Evolutionary conservation across 2,888 invertebrate species (phyloP).

Genomic region (Xylota sylvarum): DNA sequence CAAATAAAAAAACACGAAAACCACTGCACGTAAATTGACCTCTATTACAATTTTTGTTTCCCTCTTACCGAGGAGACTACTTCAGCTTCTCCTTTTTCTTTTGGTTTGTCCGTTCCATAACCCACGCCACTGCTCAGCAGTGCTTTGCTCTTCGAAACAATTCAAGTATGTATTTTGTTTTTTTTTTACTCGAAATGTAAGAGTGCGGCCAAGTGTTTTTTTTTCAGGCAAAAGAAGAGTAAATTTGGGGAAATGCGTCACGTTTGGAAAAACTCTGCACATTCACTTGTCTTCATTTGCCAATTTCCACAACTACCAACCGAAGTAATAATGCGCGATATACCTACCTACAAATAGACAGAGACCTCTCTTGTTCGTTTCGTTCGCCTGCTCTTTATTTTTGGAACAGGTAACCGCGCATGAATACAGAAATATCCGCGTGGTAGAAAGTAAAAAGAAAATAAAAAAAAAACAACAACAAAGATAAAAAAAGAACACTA

Average conservation of each 20-base stretch:
- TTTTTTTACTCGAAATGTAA: slow-evolving; percentile 27
- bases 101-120: background rate
- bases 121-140: slow-evolving; percentile 17
- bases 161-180: slow-evolving; percentile 12
- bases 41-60: slow-evolving; percentile 44
- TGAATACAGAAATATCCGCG: slow-evolving; percentile 62
- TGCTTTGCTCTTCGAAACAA: slow-evolving; percentile 23
- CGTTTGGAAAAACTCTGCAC: slow-evolving; percentile 13
- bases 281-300: slow-evolving; percentile 49
- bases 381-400: slow-evolving; percentile 46
- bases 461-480: background rate
- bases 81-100: background rate
- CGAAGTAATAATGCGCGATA: slow-evolving; percentile 15
- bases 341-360: slow-evolving; percentile 27
- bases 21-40: slow-evolving; percentile 60
- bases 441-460: slow-evolving; percentile 43
- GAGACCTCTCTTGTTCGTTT: slow-evolving; percentile 18
- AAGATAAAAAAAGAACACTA: background rate
- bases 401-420: slow-evolving; percentile 65
- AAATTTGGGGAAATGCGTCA: slow-evolving; percentile 27
- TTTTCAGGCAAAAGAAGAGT: background rate
- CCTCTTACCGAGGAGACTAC: slow-evolving; percentile 17
- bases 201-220: slow-evolving; percentile 30
- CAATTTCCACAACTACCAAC: slow-evolving; percentile 12
- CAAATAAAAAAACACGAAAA: slow-evolving; percentile 37